Percentiles rank a stretch among this genome's conserved stretches.
These are phyloP conservation scores for Epirrhoe tristata DNA, from an alignment of 2,888 invertebrate genomes.

Conservation along the genomic window DNA sequence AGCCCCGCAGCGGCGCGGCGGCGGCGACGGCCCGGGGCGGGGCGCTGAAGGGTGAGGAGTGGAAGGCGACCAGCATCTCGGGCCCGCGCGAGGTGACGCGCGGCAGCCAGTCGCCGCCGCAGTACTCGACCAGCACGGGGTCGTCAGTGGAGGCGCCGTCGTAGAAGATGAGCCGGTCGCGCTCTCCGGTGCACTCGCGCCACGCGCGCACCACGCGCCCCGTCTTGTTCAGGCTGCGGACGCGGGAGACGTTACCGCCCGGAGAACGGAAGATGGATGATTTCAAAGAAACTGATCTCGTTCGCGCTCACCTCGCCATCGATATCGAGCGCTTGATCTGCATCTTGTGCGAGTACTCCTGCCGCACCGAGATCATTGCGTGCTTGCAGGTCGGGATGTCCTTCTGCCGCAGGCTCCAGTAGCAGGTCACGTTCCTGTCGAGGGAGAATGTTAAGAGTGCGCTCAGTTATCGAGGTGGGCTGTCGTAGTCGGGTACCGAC, in stretches of 20 bases:
- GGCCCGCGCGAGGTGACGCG: slow-evolving; percentile 89
- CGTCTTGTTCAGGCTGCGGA: slow-evolving; percentile 87
- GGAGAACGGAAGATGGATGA: too few relatives aligned
- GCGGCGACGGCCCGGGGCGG: slow-evolving; percentile 87
- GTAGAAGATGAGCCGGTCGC: slow-evolving; percentile 94
- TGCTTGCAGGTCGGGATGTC: slow-evolving; percentile 95
- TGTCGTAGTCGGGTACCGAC: slow-evolving; percentile 42
- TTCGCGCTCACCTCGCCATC: slow-evolving; percentile 84
- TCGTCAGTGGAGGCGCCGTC: slow-evolving; percentile 94
- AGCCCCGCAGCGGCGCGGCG: slow-evolving; percentile 90
- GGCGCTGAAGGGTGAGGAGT: slow-evolving; percentile 93
- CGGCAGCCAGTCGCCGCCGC: slow-evolving; percentile 94
- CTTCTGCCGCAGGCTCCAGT: slow-evolving; percentile 94
- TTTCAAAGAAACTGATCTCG: neutral
- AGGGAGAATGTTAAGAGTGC: slow-evolving; percentile 2
- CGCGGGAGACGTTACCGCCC: neutral
- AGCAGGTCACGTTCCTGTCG: slow-evolving; percentile 94
- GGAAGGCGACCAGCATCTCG: slow-evolving; percentile 94
- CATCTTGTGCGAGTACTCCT: slow-evolving; percentile 90
- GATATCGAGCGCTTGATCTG: slow-evolving; percentile 88
- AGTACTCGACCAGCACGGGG: slow-evolving; percentile 93
- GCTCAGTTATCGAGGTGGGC: neutral
- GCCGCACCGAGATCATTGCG: slow-evolving; percentile 94
- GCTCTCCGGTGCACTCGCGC: slow-evolving; percentile 93
- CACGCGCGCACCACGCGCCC: slow-evolving; percentile 91